Percentiles rank a stretch among this genome's conserved stretches.
phyloP scores from a whole-genome alignment of 1,140 invertebrate genomes.

The Cyrtorhinus lividipennis region DNA sequence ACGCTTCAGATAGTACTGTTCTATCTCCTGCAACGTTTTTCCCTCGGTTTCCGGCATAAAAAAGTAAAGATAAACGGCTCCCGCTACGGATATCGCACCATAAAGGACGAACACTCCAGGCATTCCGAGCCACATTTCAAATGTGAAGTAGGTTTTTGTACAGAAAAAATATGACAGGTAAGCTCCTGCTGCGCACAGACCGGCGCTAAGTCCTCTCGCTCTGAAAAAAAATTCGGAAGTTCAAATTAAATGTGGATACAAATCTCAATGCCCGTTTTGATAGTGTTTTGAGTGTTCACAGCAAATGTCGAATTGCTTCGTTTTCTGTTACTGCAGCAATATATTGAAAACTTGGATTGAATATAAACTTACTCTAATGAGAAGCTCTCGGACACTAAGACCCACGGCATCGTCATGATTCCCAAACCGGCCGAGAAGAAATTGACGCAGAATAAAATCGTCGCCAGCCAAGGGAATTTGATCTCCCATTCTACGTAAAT shows the following conservation, averaged over 20 bases:
- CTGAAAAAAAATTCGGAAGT: slow-evolving; percentile 14
- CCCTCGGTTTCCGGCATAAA: slow-evolving; percentile 25
- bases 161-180: slow-evolving; percentile 18
- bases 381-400: slow-evolving; percentile 1
- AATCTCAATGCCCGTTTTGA: too few relatives aligned
- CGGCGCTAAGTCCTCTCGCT: slow-evolving; percentile 20
- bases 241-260: too few relatives aligned
- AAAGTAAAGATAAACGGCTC: slow-evolving; percentile 20
- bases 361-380: slow-evolving; percentile 13
- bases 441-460: slow-evolving; percentile 8
- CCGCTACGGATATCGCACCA: slow-evolving; percentile 15
- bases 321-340: too few relatives aligned
- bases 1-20: slow-evolving; percentile 4
- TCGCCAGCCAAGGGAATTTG: slow-evolving; percentile 16
- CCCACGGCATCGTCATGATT: slow-evolving; percentile 1
- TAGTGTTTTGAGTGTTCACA: too few relatives aligned
- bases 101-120: slow-evolving; percentile 21
- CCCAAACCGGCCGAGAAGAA: slow-evolving; percentile 19
- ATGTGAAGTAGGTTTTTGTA: slow-evolving; percentile 19
- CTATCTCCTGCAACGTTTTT: slow-evolving; percentile 23
- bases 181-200: slow-evolving; percentile 20
- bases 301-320: too few relatives aligned
- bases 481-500: slow-evolving; percentile 6
- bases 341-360: too few relatives aligned
- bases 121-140: slow-evolving; percentile 13